Evolutionary conservation across 1,140 invertebrate genomes (phyloP).

Genomic region (Drosophila novamexicana): DNA sequence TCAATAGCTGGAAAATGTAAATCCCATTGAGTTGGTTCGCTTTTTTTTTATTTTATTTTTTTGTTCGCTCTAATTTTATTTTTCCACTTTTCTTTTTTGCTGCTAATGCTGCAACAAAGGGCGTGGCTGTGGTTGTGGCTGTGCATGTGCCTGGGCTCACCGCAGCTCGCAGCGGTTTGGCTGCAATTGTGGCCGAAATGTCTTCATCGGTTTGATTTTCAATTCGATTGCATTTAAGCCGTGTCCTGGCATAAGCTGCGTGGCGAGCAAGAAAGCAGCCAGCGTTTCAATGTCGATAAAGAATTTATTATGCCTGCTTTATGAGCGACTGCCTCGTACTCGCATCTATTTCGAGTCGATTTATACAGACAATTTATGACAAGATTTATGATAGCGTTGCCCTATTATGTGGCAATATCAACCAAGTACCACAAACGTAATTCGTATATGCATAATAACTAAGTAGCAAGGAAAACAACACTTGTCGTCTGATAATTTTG

Average conservation of each 20-base stretch:
- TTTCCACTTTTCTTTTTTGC: conserved; percentile 9
- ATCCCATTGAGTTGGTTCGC: conserved; percentile 69
- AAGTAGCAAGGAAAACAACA: conserved; percentile 17
- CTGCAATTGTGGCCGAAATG: conserved; percentile 65
- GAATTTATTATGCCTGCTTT: conserved; percentile 45
- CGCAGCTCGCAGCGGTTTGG: conserved; percentile 41
- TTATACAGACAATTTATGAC: conserved; percentile 63
- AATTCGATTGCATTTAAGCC: conserved; percentile 77
- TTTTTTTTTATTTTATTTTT: conserved; percentile 40
- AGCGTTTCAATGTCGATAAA: conserved; percentile 34
- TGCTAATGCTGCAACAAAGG: conserved; percentile 70
- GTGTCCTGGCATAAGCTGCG: conserved; percentile 44
- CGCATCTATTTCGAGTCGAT: conserved; percentile 23
- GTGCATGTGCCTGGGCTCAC: conserved; percentile 13
- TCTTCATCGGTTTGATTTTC: conserved; percentile 78
- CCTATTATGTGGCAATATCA: conserved; percentile 20
- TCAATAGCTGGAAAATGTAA: conserved; percentile 83
- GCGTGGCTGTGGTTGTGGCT: conserved; percentile 29
- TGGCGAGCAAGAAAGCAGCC: conserved; percentile 4
- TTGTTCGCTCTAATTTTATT: conserved; percentile 32
- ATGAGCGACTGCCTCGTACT: background rate
- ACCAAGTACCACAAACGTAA: conserved; percentile 50
- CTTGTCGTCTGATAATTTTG: conserved; percentile 9
- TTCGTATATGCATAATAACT: conserved; percentile 57
- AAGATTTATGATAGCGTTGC: conserved; percentile 69